phyloP scores from a whole-genome alignment of 2,888 invertebrate species.

The Aethes cnicana region DNA sequence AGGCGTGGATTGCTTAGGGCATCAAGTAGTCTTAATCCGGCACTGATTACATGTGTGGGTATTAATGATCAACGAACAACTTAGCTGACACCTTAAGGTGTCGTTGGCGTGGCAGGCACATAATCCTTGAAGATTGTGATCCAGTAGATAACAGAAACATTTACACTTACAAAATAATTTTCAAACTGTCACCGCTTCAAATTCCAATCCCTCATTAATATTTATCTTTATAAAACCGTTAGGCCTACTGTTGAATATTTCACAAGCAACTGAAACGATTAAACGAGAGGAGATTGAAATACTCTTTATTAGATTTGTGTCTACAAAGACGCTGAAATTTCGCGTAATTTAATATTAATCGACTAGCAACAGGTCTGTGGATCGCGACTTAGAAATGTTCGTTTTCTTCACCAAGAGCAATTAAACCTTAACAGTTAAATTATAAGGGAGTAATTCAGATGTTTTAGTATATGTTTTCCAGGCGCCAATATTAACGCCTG shows the following conservation, averaged over 20 bases:
- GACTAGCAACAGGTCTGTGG: background rate
- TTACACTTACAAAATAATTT: no score
- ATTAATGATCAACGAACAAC: no score
- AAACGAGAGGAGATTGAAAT: background rate
- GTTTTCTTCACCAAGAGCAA: slow-evolving; percentile 3
- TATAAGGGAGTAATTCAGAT: slow-evolving; percentile 16
- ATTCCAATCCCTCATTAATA: background rate
- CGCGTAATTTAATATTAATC: background rate
- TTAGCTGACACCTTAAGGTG: no score
- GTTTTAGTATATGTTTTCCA: slow-evolving; percentile 10
- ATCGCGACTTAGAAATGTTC: slow-evolving; percentile 3
- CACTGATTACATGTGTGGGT: no score
- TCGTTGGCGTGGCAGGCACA: no score
- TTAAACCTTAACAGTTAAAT: background rate
- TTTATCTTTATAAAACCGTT: background rate
- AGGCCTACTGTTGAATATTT: slow-evolving; percentile 6
- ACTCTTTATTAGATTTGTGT: background rate
- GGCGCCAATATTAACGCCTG: slow-evolving; percentile 3
- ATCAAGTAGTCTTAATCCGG: no score
- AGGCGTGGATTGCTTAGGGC: no score
- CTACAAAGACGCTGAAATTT: background rate
- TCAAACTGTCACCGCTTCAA: slow-evolving; percentile 4
- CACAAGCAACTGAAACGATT: slow-evolving; percentile 2
- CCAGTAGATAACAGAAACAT: no score
- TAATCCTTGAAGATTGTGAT: no score